A percentile compares a stretch with the other conserved stretches of the same genome.
Evolutionary conservation across 2,113 vertebrate species (phyloP).

Genomic region (Gracilinanus agilis): DNA sequence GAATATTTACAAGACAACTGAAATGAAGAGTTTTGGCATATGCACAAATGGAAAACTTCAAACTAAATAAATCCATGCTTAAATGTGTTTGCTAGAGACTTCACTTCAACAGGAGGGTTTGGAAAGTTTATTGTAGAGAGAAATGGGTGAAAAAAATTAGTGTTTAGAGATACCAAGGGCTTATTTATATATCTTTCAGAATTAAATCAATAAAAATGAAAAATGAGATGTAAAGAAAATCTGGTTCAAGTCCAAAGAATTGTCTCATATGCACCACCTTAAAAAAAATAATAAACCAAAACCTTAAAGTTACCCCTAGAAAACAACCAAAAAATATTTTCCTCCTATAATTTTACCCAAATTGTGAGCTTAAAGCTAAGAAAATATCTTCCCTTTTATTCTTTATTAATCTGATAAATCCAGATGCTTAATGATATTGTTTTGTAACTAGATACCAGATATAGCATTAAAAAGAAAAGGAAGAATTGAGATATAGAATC

Average conservation of each 20-base stretch:
- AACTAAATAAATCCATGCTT: background rate
- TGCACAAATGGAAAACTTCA: constrained; percentile 36
- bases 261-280: background rate
- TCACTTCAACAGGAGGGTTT: constrained; percentile 12
- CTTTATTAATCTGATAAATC: background rate
- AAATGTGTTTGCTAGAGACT: constrained; percentile 13
- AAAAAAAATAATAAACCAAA: constrained; percentile 19
- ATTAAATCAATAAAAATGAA: constrained; percentile 20
- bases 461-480: background rate
- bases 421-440: constrained; percentile 16
- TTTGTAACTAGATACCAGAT: background rate
- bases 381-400: background rate
- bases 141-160: background rate
- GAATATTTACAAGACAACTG: constrained; percentile 41
- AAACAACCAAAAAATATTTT: background rate
- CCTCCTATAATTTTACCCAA: background rate
- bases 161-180: background rate
- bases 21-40: background rate
- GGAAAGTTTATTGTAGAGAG: constrained; percentile 28
- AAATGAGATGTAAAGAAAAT: constrained; percentile 6
- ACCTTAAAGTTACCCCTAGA: background rate
- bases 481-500: background rate
- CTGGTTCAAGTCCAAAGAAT: constrained; percentile 21
- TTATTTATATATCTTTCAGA: constrained; percentile 15
- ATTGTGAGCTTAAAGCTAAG: constrained; percentile 49